Conservation (phyloP, 2,888 invertebrate species). For the Volucella inanis region DNA sequence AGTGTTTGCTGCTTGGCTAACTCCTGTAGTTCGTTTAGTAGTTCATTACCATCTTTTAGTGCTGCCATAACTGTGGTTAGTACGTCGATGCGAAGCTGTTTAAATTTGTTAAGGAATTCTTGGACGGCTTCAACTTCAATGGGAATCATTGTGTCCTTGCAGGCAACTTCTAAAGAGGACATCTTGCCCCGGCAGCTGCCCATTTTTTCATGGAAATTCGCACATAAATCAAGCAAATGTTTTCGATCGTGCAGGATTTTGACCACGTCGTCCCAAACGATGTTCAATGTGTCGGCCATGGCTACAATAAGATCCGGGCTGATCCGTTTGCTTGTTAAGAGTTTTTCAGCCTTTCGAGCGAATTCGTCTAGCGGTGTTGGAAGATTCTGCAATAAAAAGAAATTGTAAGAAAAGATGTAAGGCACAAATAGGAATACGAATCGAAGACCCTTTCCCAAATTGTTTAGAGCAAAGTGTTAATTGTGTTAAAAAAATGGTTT, state of each 20-base stretch:
- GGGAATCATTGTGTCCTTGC: slow-evolving; percentile 87
- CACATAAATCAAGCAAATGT: slow-evolving; percentile 90
- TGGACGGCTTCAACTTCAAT: slow-evolving; percentile 89
- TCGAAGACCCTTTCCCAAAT: neutral
- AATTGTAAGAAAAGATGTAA: neutral
- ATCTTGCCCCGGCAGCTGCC: slow-evolving; percentile 88
- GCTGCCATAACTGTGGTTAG: slow-evolving; percentile 91
- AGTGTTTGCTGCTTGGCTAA: slow-evolving; percentile 89
- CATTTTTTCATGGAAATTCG: slow-evolving; percentile 89
- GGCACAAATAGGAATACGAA: slow-evolving; percentile 14
- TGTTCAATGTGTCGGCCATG: slow-evolving; percentile 91
- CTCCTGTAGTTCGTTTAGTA: slow-evolving; percentile 89
- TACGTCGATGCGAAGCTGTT: slow-evolving; percentile 88
- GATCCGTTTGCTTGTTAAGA: slow-evolving; percentile 90
- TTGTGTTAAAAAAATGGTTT: too few relatives aligned
- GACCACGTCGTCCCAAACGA: slow-evolving; percentile 93
- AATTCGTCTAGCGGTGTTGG: slow-evolving; percentile 95
- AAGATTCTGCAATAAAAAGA: slow-evolving; percentile 86
- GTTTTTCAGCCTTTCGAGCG: slow-evolving; percentile 92
- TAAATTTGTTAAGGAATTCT: slow-evolving; percentile 87
- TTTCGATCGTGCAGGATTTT: slow-evolving; percentile 90
- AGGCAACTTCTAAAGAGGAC: slow-evolving; percentile 87
- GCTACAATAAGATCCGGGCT: slow-evolving; percentile 92
- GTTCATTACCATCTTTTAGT: slow-evolving; percentile 90
- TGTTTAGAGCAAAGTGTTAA: too few relatives aligned